Conservation (phyloP, 2,888 invertebrate genomes). For the Melikaiella ostensackeni region DNA sequence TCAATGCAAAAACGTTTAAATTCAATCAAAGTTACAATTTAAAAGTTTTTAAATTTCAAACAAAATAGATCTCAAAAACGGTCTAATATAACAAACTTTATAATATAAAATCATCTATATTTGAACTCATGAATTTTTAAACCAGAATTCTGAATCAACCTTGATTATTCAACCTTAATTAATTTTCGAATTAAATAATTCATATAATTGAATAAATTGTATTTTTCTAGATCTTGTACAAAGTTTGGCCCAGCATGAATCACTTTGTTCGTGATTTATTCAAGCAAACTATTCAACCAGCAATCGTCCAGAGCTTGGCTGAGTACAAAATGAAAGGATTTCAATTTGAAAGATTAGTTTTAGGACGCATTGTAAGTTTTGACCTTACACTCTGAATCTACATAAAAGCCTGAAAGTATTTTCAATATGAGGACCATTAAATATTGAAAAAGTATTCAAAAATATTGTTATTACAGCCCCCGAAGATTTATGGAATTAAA, state of each 20-base stretch:
- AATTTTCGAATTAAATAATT: background rate
- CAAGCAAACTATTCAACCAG: conserved; percentile 92
- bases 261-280: conserved; percentile 91
- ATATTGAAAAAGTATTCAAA: conserved; percentile 6
- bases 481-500: conserved; percentile 96
- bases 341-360: conserved; percentile 94
- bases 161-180: conserved; percentile 27
- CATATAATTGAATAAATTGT: no score
- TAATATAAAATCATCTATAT: no score
- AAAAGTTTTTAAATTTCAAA: no score
- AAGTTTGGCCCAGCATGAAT: conserved; percentile 98
- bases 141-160: background rate
- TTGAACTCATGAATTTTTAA: no score
- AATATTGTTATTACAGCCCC: conserved; percentile 83
- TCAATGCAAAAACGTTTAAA: no score
- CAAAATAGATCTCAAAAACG: no score
- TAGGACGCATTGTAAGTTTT: conserved; percentile 93
- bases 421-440: conserved; percentile 11
- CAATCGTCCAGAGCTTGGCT: conserved; percentile 87
- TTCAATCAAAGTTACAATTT: no score
- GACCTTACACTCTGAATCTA: background rate
- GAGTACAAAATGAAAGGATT: conserved; percentile 94
- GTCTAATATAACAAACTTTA: no score
- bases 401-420: background rate
- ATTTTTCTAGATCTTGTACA: conserved; percentile 85